phyloP scores from a whole-genome alignment of 2,888 invertebrate genomes.

The Drosophila ochracea region DNA sequence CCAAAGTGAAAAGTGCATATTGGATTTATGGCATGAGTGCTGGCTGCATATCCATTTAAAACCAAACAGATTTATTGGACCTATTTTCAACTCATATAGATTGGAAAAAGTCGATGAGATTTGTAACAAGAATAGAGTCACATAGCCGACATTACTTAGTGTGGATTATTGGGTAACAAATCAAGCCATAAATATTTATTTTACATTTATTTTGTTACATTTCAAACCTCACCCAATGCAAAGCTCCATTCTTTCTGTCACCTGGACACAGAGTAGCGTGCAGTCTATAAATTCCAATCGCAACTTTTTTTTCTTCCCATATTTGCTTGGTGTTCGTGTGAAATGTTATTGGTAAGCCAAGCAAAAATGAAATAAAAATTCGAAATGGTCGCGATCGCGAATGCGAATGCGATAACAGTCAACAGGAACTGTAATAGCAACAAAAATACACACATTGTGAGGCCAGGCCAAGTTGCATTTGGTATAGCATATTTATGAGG shows the following conservation, averaged over 20 bases:
- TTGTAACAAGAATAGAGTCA: neutral
- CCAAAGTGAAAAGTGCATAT: neutral
- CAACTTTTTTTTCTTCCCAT: slow-evolving; percentile 11
- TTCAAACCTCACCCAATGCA: neutral
- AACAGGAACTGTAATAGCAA: slow-evolving; percentile 22
- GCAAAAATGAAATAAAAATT: slow-evolving; percentile 67
- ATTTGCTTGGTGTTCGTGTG: slow-evolving; percentile 20
- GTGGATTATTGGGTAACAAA: neutral
- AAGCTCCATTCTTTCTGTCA: neutral
- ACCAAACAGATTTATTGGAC: too few relatives aligned
- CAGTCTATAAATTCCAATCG: neutral
- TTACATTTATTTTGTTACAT: fast-evolving
- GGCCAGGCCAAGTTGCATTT: slow-evolving; percentile 7
- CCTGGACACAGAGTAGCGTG: neutral
- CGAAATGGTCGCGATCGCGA: slow-evolving; percentile 49
- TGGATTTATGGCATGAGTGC: neutral
- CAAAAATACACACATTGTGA: neutral
- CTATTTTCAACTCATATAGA: neutral
- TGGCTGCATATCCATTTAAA: neutral
- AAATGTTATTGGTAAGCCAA: slow-evolving; percentile 57
- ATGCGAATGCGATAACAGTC: slow-evolving; percentile 68
- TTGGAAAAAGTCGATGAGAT: neutral
- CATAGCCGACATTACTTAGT: neutral
- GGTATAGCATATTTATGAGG: slow-evolving; percentile 37
- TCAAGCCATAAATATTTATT: neutral